phyloP scores from a whole-genome alignment of 2,888 invertebrate species.

The Drosophila multiciliata region DNA sequence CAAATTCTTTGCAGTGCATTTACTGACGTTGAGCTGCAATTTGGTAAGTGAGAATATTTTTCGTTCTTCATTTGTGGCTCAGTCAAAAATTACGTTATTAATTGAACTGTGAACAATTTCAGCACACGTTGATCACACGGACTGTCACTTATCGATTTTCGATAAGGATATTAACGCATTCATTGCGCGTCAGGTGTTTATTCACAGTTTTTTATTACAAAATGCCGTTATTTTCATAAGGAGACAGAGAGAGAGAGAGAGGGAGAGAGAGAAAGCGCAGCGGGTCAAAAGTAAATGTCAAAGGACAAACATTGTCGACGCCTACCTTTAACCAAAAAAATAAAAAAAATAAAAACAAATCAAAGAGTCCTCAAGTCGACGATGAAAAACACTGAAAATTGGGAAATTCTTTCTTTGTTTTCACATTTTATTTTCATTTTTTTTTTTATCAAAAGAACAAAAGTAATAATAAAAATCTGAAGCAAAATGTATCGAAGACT shows the following conservation, averaged over 20 bases:
- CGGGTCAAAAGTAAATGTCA: constrained; percentile 59
- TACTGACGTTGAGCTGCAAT: neutral
- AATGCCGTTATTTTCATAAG: constrained; percentile 25
- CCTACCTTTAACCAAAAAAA: constrained; percentile 42
- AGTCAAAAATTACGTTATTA: constrained; percentile 30
- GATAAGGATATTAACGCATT: constrained; percentile 47
- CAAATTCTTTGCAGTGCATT: too few species aligned
- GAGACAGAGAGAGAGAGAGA: neutral
- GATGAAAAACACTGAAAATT: constrained; percentile 16
- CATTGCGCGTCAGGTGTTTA: constrained; percentile 41
- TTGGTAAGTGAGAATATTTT: neutral
- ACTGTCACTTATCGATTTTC: constrained; percentile 63
- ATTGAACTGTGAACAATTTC: constrained; percentile 41
- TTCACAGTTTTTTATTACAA: constrained; percentile 41
- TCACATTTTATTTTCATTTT: neutral
- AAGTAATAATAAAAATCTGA: neutral
- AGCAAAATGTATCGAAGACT: neutral
- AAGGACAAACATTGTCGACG: constrained; percentile 58
- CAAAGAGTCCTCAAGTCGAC: neutral
- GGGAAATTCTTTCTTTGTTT: neutral
- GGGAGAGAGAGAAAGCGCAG: neutral
- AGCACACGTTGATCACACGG: constrained; percentile 31
- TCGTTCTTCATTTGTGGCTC: constrained; percentile 7
- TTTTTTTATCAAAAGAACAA: neutral
- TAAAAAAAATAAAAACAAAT: neutral